Percentiles rank a stretch among this genome's conserved stretches.
Evolutionary conservation across 2,113 vertebrate species (phyloP).

Genomic region (Chloroceryle aenea): DNA sequence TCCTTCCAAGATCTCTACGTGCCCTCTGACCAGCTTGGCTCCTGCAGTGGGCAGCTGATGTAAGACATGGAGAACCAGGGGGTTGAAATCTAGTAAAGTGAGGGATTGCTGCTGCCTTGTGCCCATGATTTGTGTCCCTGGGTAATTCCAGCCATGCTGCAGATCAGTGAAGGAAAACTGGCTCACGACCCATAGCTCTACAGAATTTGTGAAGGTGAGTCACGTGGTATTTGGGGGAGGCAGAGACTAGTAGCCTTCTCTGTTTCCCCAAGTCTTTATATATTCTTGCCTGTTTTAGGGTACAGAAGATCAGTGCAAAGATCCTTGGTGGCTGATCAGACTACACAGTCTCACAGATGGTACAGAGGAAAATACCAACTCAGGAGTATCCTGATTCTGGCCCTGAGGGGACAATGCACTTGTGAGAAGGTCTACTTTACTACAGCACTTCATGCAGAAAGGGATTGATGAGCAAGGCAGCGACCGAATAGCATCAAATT

Average conservation of each 20-base stretch:
- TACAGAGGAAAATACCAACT: not conserved
- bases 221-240: not conserved
- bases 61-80: not conserved
- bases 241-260: not conserved
- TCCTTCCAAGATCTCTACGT: not conserved
- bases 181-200: not conserved
- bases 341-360: not conserved
- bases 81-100: not conserved
- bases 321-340: not conserved
- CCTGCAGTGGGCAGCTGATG: not conserved
- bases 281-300: not conserved
- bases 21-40: not conserved
- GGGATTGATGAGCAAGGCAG: not conserved
- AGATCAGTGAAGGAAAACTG: not conserved
- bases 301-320: not conserved
- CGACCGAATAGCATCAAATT: not conserved
- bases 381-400: not conserved
- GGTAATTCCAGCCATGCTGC: not conserved
- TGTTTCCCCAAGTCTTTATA: not conserved
- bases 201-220: not conserved
- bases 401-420: not conserved
- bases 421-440: accelerated
- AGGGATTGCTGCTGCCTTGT: not conserved
- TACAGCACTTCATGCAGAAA: not conserved
- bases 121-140: not conserved